A percentile compares a stretch with the other conserved stretches of the same genome.
phyloP scores from a whole-genome alignment of 2,888 invertebrate genomes.

The Arrhopalites spinosus region DNA sequence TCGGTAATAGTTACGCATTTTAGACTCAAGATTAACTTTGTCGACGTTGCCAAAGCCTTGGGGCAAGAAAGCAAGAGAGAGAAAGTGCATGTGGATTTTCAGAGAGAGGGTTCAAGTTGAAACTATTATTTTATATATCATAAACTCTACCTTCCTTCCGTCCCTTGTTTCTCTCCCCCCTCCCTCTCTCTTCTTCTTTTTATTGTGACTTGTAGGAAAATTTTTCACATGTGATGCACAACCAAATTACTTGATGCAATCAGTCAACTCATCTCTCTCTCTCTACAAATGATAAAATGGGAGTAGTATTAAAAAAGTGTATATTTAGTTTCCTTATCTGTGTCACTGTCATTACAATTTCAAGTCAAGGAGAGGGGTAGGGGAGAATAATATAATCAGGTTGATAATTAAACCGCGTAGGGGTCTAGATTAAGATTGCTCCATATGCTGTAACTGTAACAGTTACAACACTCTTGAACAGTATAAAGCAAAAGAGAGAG shows the following conservation, averaged over 20 bases:
- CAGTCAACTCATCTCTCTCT: no score
- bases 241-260: no score
- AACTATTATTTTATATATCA: conserved; percentile 3
- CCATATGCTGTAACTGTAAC: background rate
- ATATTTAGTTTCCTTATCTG: no score
- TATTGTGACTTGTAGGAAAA: background rate
- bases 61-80: background rate
- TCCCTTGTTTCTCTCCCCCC: background rate
- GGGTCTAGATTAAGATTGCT: background rate
- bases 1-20: conserved; percentile 32
- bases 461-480: no score
- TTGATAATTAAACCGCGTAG: no score
- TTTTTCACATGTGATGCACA: no score
- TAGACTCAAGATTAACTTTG: conserved; percentile 32
- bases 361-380: no score
- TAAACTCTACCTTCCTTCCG: background rate
- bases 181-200: background rate
- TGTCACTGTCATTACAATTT: no score
- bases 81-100: background rate
- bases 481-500: background rate
- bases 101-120: background rate
- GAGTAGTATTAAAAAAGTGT: no score
- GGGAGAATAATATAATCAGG: background rate
- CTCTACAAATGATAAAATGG: no score
- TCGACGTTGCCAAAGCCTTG: background rate